These are phyloP conservation scores for Malurus melanocephalus DNA, from an alignment of 2,113 vertebrate genomes.

Conservation along the genomic window DNA sequence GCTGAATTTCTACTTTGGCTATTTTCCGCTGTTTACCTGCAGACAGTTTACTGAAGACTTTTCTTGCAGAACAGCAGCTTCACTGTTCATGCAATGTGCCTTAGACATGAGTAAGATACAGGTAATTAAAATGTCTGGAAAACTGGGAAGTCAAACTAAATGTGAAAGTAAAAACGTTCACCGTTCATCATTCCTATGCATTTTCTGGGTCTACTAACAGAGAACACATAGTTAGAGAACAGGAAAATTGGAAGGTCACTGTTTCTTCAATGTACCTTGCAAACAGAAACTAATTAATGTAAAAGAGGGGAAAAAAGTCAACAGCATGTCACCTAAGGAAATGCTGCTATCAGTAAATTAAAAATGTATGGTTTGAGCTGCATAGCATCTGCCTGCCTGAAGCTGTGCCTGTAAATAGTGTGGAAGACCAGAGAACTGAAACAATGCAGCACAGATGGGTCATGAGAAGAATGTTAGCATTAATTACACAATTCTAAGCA, in stretches of 20 bases:
- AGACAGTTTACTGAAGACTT: background rate
- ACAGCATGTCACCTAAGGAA: background rate
- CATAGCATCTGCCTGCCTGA: slow-evolving; percentile 16
- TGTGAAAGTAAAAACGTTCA: background rate
- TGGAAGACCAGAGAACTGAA: background rate
- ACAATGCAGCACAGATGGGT: slow-evolving; percentile 7
- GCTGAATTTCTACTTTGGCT: background rate
- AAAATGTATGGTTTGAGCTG: slow-evolving; percentile 31
- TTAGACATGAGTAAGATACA: background rate
- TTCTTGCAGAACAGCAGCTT: background rate
- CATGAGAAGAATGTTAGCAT: background rate
- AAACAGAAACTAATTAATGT: slow-evolving; percentile 10
- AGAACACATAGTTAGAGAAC: background rate
- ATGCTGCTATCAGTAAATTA: slow-evolving; percentile 7
- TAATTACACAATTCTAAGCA: background rate
- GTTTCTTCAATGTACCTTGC: background rate
- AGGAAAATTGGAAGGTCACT: background rate
- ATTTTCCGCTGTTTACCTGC: background rate
- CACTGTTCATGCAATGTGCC: background rate
- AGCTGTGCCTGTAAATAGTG: background rate
- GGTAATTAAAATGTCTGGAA: background rate
- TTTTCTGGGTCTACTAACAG: background rate
- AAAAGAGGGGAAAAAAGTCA: background rate
- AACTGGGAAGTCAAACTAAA: background rate
- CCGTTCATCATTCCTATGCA: background rate